Evolutionary conservation across 1,140 invertebrate species (phyloP).

Genomic region (Drosophila tani): DNA sequence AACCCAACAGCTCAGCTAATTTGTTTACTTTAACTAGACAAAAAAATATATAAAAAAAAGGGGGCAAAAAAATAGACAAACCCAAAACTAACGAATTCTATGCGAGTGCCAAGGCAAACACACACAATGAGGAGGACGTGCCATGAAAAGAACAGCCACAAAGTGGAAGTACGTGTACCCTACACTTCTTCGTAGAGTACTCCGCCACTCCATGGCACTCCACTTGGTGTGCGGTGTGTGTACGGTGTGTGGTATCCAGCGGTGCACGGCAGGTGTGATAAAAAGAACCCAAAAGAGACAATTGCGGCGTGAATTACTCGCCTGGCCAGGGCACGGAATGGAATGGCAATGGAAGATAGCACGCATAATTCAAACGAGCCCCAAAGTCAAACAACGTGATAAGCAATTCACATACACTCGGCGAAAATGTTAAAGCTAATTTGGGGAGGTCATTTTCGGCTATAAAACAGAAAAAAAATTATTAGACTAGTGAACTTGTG

Average conservation of each 20-base stretch:
- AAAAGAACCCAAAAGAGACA: constrained; percentile 56
- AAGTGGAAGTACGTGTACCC: constrained; percentile 49
- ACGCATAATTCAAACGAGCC: constrained; percentile 70
- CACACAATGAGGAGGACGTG: constrained; percentile 52
- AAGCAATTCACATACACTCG: constrained; percentile 65
- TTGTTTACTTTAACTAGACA: not conserved
- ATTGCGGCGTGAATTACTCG: constrained; percentile 52
- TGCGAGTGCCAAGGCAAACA: constrained; percentile 50
- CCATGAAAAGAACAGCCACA: constrained; percentile 46
- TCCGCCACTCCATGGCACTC: constrained; percentile 15
- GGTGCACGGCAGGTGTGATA: constrained; percentile 76
- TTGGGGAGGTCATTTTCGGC: not conserved
- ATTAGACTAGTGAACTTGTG: no score
- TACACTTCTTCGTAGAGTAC: constrained; percentile 23
- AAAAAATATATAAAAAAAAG: not conserved
- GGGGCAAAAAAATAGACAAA: constrained; percentile 5
- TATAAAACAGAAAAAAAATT: no score
- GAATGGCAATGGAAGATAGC: constrained; percentile 65
- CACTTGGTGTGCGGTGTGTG: constrained; percentile 28
- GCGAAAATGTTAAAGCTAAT: not conserved
- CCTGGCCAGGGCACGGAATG: constrained; percentile 13
- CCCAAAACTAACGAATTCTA: constrained; percentile 54
- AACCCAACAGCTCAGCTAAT: not conserved
- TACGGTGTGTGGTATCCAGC: constrained; percentile 44
- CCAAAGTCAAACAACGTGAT: constrained; percentile 77